phyloP scores from a whole-genome alignment of 2,888 invertebrate genomes.

The Lasioglossum calceatum region DNA sequence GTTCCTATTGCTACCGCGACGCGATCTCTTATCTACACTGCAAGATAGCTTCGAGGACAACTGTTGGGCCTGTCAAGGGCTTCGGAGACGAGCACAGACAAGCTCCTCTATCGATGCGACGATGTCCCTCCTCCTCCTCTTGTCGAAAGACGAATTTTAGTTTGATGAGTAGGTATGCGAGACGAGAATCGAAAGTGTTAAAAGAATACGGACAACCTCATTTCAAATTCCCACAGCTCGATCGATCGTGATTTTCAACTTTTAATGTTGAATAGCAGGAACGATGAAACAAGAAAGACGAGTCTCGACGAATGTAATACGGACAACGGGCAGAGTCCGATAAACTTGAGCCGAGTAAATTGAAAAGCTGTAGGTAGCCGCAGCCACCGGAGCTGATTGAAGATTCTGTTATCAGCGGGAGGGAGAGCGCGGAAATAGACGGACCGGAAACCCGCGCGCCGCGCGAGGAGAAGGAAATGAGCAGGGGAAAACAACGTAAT shows the following conservation, averaged over 20 bases:
- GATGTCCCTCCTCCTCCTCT: neutral
- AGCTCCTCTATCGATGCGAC: neutral
- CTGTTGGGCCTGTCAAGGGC: neutral
- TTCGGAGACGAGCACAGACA: neutral
- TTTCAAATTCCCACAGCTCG: neutral
- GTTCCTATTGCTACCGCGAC: slow-evolving; percentile 3
- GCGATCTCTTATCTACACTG: neutral
- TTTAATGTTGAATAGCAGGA: neutral
- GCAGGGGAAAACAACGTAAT: slow-evolving; percentile 14
- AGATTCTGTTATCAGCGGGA: slow-evolving; percentile 32
- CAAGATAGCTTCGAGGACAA: neutral
- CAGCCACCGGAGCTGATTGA: slow-evolving; percentile 15
- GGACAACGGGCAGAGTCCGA: neutral
- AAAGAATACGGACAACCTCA: neutral
- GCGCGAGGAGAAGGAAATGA: neutral
- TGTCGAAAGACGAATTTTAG: neutral
- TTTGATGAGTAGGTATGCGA: neutral
- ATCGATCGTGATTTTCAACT: neutral
- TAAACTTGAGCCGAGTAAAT: slow-evolving; percentile 23
- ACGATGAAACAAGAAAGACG: neutral
- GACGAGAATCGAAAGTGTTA: neutral
- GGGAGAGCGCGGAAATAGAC: slow-evolving; percentile 1
- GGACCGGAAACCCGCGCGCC: neutral
- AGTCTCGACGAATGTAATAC: neutral
- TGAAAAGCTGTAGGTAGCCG: slow-evolving; percentile 17